A percentile compares a stretch with the other conserved stretches of the same genome.
Conservation (phyloP, 2,888 invertebrate genomes). For the Lamellibrachia columna region DNA sequence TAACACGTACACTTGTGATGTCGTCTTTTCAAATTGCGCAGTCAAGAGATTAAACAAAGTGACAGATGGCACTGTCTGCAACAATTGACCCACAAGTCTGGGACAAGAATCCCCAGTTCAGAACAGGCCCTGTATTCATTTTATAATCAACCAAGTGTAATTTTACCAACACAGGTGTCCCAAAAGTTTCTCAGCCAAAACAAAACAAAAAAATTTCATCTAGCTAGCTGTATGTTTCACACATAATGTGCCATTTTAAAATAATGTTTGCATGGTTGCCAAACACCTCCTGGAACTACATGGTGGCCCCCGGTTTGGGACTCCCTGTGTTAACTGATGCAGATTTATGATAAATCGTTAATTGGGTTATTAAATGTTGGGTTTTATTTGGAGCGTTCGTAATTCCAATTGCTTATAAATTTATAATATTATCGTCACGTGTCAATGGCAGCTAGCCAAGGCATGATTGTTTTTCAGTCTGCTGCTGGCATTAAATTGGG, state of each 20-base stretch:
- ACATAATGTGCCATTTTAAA: not conserved
- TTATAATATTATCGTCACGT: not conserved
- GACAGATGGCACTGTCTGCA: not conserved
- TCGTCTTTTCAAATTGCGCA: not conserved
- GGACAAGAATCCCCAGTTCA: not conserved
- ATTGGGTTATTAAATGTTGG: not conserved
- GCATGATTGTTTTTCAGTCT: not conserved
- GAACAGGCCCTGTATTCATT: not conserved
- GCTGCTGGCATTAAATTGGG: not conserved
- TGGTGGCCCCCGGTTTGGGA: not conserved
- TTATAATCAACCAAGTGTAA: not conserved
- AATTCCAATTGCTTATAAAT: not conserved
- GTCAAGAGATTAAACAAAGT: not conserved
- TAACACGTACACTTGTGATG: not conserved
- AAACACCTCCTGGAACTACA: not conserved
- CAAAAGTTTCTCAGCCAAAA: not conserved
- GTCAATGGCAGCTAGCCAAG: not conserved
- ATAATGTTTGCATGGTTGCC: not conserved
- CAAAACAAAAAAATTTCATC: not conserved
- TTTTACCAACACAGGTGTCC: not conserved
- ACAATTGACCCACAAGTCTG: not conserved
- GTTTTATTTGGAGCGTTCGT: not conserved
- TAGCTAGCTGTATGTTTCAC: not conserved
- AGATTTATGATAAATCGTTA: not conserved
- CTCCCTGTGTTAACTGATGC: not conserved